Conservation (phyloP, 2,888 invertebrate genomes). For the Latrodectus elegans region DNA sequence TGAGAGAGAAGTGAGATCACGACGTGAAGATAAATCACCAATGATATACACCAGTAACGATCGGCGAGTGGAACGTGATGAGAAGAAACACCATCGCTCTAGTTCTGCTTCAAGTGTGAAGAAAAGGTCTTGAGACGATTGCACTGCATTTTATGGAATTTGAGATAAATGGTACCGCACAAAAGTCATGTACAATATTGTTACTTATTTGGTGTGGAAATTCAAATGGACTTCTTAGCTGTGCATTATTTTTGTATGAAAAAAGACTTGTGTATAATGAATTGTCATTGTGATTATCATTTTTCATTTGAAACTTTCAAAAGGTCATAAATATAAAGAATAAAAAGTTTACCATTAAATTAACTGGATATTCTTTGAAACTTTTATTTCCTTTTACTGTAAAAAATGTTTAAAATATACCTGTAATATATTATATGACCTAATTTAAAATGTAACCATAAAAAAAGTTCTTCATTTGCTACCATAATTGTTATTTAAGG, state of each 20-base stretch:
- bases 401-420: neutral
- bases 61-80: slow-evolving; percentile 32
- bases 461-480: too few species aligned
- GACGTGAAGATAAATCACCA: slow-evolving; percentile 60
- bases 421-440: too few species aligned
- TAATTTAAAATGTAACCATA: too few species aligned
- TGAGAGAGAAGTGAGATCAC: slow-evolving; percentile 33
- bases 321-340: too few species aligned
- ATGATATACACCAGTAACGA: slow-evolving; percentile 29
- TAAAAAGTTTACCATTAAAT: too few species aligned
- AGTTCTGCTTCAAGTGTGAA: slow-evolving; percentile 46
- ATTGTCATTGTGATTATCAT: too few species aligned
- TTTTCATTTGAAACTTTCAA: too few species aligned
- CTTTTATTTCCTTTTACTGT: neutral
- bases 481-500: too few species aligned
- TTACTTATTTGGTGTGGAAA: slow-evolving; percentile 30
- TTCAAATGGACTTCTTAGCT: slow-evolving; percentile 36
- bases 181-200: neutral
- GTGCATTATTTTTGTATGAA: slow-evolving; percentile 45
- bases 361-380: neutral
- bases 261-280: too few species aligned
- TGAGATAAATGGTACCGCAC: too few species aligned
- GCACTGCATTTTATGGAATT: too few species aligned
- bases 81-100: slow-evolving; percentile 58
- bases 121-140: slow-evolving; percentile 42